phyloP scores from a whole-genome alignment of 2,888 invertebrate genomes.

The Rhamnusium bicolor region DNA sequence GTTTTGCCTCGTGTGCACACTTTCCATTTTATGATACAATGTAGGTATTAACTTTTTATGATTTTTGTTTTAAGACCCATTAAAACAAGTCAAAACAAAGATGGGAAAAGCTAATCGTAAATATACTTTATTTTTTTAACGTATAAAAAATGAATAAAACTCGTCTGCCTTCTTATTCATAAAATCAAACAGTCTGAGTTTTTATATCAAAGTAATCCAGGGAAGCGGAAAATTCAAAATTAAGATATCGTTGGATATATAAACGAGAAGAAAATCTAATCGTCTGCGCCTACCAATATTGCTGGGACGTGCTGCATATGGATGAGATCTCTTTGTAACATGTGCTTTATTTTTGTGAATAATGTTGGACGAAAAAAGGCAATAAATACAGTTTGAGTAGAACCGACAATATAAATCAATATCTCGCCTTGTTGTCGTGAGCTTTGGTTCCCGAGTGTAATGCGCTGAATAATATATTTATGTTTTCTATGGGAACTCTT shows the following conservation, averaged over 20 bases:
- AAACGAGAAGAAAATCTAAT: conserved; percentile 40
- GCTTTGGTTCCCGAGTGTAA: conserved; percentile 52
- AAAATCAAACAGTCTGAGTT: not conserved
- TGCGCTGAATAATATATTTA: conserved; percentile 51
- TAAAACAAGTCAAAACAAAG: not conserved
- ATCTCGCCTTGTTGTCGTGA: conserved; percentile 54
- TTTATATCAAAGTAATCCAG: not conserved
- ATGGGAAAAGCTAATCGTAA: not conserved
- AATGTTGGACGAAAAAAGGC: conserved; percentile 55
- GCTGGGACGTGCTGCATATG: conserved; percentile 54
- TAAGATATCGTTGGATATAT: conserved; percentile 28
- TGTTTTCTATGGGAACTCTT: conserved; percentile 31
- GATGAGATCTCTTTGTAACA: conserved; percentile 55
- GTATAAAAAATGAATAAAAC: not conserved
- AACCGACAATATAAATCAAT: conserved; percentile 60
- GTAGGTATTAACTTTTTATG: not conserved
- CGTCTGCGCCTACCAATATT: conserved; percentile 28
- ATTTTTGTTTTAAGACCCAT: not conserved
- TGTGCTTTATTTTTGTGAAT: conserved; percentile 57
- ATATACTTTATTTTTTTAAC: not conserved
- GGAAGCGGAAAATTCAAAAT: not conserved
- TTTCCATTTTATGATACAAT: not conserved
- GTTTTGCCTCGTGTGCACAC: not conserved
- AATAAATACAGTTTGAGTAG: conserved; percentile 55
- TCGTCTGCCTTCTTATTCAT: not conserved